Evolutionary conservation across 1,140 invertebrate genomes (phyloP).

Genomic region (Aphelinus atriplicis): DNA sequence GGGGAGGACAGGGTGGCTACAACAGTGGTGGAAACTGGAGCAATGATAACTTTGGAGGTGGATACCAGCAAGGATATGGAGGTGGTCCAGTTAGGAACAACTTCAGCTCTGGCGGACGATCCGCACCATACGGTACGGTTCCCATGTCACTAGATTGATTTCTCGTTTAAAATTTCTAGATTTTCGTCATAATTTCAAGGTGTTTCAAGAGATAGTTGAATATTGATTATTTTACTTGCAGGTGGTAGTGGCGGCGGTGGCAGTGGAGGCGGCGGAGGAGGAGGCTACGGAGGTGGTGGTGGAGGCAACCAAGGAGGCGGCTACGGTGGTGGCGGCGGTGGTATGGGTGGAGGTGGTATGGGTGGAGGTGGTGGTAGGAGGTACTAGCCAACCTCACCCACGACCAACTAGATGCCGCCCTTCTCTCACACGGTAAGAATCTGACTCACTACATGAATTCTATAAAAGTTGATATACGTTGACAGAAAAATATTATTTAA

Average conservation of each 20-base stretch:
- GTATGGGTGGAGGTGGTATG: constrained; percentile 53
- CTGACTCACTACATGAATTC: too few species aligned
- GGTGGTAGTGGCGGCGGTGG: constrained; percentile 64
- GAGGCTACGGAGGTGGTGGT: constrained; percentile 51
- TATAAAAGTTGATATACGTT: too few species aligned
- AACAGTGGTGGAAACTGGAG: constrained; percentile 69
- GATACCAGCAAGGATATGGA: constrained; percentile 79
- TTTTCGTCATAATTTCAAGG: too few species aligned
- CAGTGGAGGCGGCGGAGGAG: constrained; percentile 56
- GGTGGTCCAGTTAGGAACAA: constrained; percentile 75
- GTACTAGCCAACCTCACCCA: constrained; percentile 46
- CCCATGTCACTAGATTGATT: too few species aligned
- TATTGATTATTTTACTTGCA: not conserved
- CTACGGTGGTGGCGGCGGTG: constrained; percentile 56
- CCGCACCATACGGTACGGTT: constrained; percentile 72
- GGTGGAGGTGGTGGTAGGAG: constrained; percentile 57
- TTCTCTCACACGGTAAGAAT: constrained; percentile 35
- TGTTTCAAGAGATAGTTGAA: too few species aligned
- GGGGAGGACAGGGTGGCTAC: constrained; percentile 67
- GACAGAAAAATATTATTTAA: too few species aligned
- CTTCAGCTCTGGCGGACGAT: constrained; percentile 72
- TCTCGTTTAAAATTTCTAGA: too few species aligned
- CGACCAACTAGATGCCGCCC: constrained; percentile 34
- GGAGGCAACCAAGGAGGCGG: constrained; percentile 61
- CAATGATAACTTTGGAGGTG: constrained; percentile 76